Conservation (phyloP, 2,113 vertebrate genomes). For the Eptesicus fuscus region DNA sequence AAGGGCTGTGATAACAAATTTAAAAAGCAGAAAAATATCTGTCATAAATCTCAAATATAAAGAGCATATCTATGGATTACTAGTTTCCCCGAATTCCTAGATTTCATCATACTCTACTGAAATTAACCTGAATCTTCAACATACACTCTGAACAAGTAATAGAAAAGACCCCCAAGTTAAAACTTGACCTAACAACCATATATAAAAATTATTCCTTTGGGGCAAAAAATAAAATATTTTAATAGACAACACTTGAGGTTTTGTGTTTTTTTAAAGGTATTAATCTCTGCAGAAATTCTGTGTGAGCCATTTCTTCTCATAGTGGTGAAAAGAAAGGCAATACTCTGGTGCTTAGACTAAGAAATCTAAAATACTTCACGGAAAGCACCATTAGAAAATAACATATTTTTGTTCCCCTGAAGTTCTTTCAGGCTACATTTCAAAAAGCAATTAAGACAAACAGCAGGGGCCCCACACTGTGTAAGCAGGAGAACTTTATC, state of each 20-base stretch:
- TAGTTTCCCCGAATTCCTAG: neutral
- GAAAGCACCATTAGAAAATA: neutral
- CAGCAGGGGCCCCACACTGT: neutral
- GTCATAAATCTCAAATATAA: neutral
- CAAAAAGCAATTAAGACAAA: slow-evolving; percentile 49
- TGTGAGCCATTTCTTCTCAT: neutral
- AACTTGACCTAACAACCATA: neutral
- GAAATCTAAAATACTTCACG: neutral
- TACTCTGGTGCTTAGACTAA: neutral
- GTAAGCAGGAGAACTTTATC: neutral
- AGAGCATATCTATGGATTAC: neutral
- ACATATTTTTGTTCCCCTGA: neutral
- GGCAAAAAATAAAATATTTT: neutral
- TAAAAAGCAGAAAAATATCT: neutral
- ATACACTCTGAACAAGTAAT: neutral
- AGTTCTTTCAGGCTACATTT: neutral
- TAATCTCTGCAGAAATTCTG: neutral
- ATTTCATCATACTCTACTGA: neutral
- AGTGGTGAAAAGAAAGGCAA: neutral
- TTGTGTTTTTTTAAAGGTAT: neutral
- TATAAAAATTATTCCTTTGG: neutral
- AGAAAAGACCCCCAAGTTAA: neutral
- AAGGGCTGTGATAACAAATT: neutral
- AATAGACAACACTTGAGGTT: neutral
- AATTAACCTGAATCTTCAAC: neutral